These are phyloP conservation scores for Mus pahari DNA, from an alignment of 2,113 vertebrate genomes.

Conservation along the genomic window DNA sequence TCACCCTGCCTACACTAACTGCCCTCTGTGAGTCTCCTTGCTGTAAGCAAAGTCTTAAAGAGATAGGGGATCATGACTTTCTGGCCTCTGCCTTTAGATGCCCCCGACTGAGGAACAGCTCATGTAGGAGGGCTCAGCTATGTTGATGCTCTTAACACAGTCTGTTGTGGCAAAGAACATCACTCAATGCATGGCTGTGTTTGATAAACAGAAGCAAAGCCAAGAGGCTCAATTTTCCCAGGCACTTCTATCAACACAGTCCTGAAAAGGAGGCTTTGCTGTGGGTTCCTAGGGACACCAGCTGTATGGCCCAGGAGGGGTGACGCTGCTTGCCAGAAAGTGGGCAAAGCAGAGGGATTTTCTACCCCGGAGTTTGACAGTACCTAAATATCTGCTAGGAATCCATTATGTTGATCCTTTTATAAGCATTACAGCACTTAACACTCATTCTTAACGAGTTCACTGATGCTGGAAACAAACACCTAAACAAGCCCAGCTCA, in stretches of 20 bases:
- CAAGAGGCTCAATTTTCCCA: constrained; percentile 46
- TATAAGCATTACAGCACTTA: not conserved
- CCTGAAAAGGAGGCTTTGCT: constrained; percentile 17
- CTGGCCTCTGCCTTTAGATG: not conserved
- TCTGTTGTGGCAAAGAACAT: constrained; percentile 13
- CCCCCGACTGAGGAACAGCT: not conserved
- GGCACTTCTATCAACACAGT: constrained; percentile 53
- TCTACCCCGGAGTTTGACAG: not conserved
- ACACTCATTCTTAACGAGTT: constrained; percentile 46
- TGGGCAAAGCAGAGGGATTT: not conserved
- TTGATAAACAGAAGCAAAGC: constrained; percentile 53
- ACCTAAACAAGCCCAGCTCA: no score
- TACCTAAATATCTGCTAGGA: not conserved
- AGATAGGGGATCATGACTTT: not conserved
- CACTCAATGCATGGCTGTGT: not conserved
- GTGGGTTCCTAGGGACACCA: constrained; percentile 31
- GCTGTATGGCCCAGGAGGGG: not conserved
- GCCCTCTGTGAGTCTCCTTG: not conserved
- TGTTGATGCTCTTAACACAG: not conserved
- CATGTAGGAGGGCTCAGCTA: no score
- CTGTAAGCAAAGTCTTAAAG: not conserved
- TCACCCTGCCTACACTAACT: not conserved
- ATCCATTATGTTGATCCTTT: not conserved
- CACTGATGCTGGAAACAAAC: not conserved
- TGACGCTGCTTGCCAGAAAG: not conserved